Evolutionary conservation across 2,888 invertebrate species (phyloP), one percentile per base, ranked within the genome.

Genomic region (Hedychridium roseum): DNA sequence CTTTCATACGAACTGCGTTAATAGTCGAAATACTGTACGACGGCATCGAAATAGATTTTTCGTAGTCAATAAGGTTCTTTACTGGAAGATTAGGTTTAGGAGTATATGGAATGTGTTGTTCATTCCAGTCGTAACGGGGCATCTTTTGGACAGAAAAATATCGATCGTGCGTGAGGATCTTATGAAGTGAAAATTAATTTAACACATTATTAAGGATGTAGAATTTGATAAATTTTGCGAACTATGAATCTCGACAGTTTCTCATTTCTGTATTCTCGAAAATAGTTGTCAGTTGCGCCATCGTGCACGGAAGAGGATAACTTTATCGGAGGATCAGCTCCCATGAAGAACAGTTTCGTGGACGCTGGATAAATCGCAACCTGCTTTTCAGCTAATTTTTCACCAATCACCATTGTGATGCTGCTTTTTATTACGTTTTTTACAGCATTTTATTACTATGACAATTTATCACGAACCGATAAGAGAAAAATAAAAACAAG

Each of bases 231-330:
- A 6, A 11, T 43, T 31, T 34, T 38, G 43, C 57, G 62, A 63
- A 80, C 81, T 59, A 66, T 70, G 61, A 79, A 76, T 54, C 78
- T 75, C 7, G 80, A 80, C 36, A 81, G 57, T 21, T 69, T 69
- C 52, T 81, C 80, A 60, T 80, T 79, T 49, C 80, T 68, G 51
- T 79, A 81, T 36, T 77, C 76, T 44, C 79, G 79, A 54, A 81
- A 82, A 64, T 79, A 79, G 34, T 54, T 70, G 4, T 71, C 44
- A 43, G 62, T 64, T 3, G 67, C 70, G 2, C 65, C 65, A 31
- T 73, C 74, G 36, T 63, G 59, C 16, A 67, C 43, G 0, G 73
- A 70, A n/a, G 70, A 66, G 28, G 70, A 71, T 32, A 56, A 65
- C 54, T 75, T 78, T 4, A 70, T 59, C 2, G 79, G 80, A 2